Percentiles rank a stretch among this genome's conserved stretches.
Conservation (phyloP, 2,113 vertebrate species). For the Silurus glanis region DNA sequence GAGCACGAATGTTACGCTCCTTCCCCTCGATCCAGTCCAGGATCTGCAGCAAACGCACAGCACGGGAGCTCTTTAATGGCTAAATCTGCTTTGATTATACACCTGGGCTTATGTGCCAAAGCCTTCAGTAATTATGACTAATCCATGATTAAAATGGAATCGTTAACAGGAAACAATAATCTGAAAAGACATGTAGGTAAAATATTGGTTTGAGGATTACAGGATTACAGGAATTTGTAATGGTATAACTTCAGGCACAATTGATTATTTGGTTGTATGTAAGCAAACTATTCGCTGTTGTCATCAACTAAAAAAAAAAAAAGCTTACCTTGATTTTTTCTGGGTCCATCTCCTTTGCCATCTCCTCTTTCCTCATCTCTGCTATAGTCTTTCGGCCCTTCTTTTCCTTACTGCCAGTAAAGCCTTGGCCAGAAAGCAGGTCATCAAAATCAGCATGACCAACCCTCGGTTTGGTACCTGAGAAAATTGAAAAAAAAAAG, state of each 20-base stretch:
- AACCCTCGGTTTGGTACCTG: conserved; percentile 85
- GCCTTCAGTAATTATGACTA: background rate
- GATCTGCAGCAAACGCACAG: conserved; percentile 72
- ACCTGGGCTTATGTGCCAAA: background rate
- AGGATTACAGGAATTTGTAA: background rate
- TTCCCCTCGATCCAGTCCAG: conserved; percentile 99
- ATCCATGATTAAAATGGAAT: background rate
- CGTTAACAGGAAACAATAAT: background rate
- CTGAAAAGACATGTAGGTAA: background rate
- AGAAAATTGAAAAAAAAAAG: conserved; percentile 33
- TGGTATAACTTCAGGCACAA: background rate
- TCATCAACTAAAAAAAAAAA: background rate
- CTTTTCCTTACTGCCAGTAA: conserved; percentile 90
- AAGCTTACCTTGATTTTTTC: conserved; percentile 89
- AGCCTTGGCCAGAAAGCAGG: conserved; percentile 93
- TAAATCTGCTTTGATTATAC: background rate
- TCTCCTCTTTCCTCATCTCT: conserved; percentile 98
- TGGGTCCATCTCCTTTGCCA: conserved; percentile 99
- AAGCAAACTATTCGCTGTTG: background rate
- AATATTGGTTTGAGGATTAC: background rate
- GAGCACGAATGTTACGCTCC: conserved; percentile 93
- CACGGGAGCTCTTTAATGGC: background rate
- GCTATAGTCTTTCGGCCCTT: conserved; percentile 95
- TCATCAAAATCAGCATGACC: conserved; percentile 89
- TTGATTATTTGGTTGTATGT: background rate